phyloP scores from a whole-genome alignment of 2,113 vertebrate genomes.

The Megaleporinus macrocephalus region DNA sequence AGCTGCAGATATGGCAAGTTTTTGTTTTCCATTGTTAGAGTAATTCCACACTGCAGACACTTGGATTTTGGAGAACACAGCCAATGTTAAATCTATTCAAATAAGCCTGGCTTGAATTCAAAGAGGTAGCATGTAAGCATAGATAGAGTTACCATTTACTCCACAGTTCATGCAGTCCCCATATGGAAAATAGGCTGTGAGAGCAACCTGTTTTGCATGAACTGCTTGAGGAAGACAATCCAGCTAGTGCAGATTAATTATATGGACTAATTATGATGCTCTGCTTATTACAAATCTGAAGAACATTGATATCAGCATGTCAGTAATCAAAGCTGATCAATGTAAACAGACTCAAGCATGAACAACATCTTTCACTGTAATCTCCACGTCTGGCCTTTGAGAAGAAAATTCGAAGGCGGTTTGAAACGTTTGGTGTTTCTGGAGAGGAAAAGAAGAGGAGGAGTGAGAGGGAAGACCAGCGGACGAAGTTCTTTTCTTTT shows the following conservation, averaged over 20 bases:
- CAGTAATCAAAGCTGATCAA: neutral
- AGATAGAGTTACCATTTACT: no score
- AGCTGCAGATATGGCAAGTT: no score
- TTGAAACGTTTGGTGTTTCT: neutral
- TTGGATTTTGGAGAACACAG: no score
- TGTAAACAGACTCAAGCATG: neutral
- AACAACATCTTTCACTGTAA: conserved; percentile 5
- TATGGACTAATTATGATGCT: neutral
- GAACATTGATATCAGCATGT: neutral
- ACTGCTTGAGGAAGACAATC: neutral
- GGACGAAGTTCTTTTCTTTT: neutral
- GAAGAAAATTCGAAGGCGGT: neutral
- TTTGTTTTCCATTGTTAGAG: no score
- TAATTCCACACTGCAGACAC: no score
- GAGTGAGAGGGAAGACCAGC: conserved; percentile 14
- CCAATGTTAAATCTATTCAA: no score
- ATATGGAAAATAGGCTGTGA: no score
- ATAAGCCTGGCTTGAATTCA: no score
- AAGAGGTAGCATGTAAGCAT: no score
- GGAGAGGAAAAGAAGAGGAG: conserved; percentile 4
- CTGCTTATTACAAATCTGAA: neutral
- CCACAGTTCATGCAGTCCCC: no score
- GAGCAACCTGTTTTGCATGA: no score
- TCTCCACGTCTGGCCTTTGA: neutral
- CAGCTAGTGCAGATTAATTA: neutral